Evolutionary conservation across 1,140 invertebrate genomes (phyloP).

Genomic region (Portunus trituberculatus): DNA sequence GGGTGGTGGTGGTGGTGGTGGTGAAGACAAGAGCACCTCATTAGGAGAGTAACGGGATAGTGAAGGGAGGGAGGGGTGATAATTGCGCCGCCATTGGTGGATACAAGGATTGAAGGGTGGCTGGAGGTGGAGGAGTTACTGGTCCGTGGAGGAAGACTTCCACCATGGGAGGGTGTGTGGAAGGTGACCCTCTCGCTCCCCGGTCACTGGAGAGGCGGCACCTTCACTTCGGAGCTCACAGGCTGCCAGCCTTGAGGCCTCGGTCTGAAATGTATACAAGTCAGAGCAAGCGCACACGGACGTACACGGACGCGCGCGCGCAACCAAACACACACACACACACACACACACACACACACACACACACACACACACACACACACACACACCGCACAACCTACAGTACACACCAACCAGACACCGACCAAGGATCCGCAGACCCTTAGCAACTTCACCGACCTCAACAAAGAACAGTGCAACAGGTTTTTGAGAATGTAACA

Average conservation of each 20-base stretch:
- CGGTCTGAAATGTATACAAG: not conserved
- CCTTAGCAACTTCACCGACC: too few relatives aligned
- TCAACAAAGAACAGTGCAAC: too few relatives aligned
- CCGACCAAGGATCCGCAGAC: too few relatives aligned
- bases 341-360: not conserved
- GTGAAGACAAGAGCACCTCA: too few relatives aligned
- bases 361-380: too few relatives aligned
- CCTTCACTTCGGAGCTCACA: slow-evolving; percentile 9
- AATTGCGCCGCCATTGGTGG: not conserved
- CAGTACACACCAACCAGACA: too few relatives aligned
- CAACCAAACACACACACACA: not conserved
- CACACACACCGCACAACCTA: not conserved
- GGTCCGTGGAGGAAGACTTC: not conserved
- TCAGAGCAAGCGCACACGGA: not conserved
- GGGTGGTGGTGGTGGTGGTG: too few relatives aligned
- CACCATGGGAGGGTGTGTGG: slow-evolving; percentile 23
- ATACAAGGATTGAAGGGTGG: not conserved
- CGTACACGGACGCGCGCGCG: not conserved
- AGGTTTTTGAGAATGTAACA: too few relatives aligned
- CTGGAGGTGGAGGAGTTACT: slow-evolving; percentile 13
- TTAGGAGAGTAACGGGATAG: not conserved
- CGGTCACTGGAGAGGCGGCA: not conserved
- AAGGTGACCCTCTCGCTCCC: not conserved
- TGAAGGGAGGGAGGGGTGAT: not conserved
- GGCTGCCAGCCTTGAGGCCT: slow-evolving; percentile 9